Percentiles rank a stretch among this genome's conserved stretches.
Conservation (phyloP, 2,888 invertebrate genomes). For the Acanthosoma haemorrhoidale region DNA sequence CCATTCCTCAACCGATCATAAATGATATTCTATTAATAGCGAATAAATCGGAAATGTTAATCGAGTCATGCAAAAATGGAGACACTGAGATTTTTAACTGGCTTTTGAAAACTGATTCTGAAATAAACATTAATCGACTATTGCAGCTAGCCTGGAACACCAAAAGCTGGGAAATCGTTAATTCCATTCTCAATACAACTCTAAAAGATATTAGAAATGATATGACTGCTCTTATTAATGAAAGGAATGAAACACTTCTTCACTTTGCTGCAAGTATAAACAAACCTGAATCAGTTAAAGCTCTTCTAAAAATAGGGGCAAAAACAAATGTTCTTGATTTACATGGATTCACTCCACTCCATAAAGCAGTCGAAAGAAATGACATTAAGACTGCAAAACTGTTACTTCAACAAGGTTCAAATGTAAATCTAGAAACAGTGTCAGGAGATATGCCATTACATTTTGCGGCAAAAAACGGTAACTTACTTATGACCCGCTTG, state of each 20-base stretch:
- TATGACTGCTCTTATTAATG: too few relatives aligned
- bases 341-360: background rate
- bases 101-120: background rate
- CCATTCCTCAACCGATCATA: background rate
- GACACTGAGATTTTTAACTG: background rate
- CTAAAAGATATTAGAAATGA: too few relatives aligned
- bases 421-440: background rate
- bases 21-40: background rate
- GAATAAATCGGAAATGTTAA: background rate
- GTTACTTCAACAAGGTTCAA: background rate
- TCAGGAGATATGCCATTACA: background rate
- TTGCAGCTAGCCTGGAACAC: background rate
- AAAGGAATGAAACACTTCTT: background rate
- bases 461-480: background rate
- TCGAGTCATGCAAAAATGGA: background rate
- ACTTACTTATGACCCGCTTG: background rate
- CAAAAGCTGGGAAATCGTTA: background rate
- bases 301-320: background rate
- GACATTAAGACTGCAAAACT: background rate
- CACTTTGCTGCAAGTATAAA: background rate
- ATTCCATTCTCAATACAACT: background rate
- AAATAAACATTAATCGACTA: background rate
- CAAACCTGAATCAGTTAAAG: background rate
- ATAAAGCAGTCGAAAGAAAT: background rate
- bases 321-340: background rate